Base-by-base conservation (phyloP, 2,888 invertebrate genomes). In the Tachystola acroxantha region DNA sequence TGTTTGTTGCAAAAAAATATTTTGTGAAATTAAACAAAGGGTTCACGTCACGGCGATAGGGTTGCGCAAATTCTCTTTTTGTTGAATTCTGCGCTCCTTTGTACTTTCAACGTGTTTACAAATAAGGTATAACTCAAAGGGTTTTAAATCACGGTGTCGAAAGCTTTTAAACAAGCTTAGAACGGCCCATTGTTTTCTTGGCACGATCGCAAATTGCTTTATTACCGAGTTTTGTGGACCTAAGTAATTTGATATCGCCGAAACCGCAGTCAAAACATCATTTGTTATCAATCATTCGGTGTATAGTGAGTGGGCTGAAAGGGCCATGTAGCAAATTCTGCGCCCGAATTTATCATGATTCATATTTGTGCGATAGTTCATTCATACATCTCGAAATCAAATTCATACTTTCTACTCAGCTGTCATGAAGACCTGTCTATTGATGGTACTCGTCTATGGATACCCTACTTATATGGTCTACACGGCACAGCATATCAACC, bases 121-220 rank as follows among this genome's bases (percentile, higher is more conserved):
- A 85, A 84, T 81, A 82, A 79, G 66, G 68, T 69, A 64, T 71
- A 69, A 73, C 73, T 81, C 82, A 85, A 85, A 86, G 84, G 82
- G 84, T 76, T 82, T 85, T 85, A 84, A 86, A 86, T 85, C 84
- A 81, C 68, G 66, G 76, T 65, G 85, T 82, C 75, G 82, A 85
- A 81, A 86, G 84, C 78, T 82, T 81, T 82, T 75, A 77, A 85
- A 80, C 75, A 80, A 74, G 72, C 80, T 84, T 77, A 82, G 80
- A 84, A 84, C 64, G 64, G 57, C 48, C 72, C 70, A 80, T 86
- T 86, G 86, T 86, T 84, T 78, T 84, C 80, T 72, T 77, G 72
- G 78, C 72, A 62, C 72, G 68, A 59, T 71, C 68, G 72, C 80
- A 81, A 85, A 86, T 86, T 79, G 79, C 86, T 86, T 86, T 86